A percentile compares a stretch with the other conserved stretches of the same genome.
Conservation (phyloP, 2,888 invertebrate species). For the Philaethria dido region DNA sequence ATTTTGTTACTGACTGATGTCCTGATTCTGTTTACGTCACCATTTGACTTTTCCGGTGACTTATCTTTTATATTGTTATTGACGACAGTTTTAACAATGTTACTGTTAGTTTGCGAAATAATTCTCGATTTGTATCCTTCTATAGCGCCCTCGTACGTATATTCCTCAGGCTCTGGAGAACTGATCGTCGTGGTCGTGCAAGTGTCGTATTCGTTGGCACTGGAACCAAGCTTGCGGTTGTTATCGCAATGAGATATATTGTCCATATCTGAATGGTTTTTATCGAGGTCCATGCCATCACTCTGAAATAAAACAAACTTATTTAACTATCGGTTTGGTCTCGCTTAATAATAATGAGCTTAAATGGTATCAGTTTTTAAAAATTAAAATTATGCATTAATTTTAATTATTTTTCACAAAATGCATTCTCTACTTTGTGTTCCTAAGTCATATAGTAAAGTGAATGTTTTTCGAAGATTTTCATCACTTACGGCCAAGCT, state of each 20-base stretch:
- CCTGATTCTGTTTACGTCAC: slow-evolving; percentile 76
- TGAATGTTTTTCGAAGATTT: no score
- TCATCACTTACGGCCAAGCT: slow-evolving; percentile 83
- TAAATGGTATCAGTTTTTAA: no score
- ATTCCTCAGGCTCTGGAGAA: slow-evolving; percentile 89
- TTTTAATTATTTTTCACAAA: no score
- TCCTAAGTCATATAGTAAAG: no score
- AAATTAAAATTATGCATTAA: no score
- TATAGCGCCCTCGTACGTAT: slow-evolving; percentile 94
- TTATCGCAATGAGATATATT: slow-evolving; percentile 76
- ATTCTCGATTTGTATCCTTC: slow-evolving; percentile 93
- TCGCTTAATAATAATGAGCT: no score
- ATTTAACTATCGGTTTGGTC: background rate
- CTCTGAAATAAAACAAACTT: slow-evolving; percentile 74
- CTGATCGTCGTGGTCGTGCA: slow-evolving; percentile 87
- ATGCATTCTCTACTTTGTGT: no score
- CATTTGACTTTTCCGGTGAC: slow-evolving; percentile 71
- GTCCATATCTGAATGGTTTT: slow-evolving; percentile 81
- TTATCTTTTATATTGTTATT: slow-evolving; percentile 76
- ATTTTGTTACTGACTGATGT: slow-evolving; percentile 83
- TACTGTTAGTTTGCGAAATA: slow-evolving; percentile 83
- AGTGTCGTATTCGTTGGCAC: slow-evolving; percentile 86
- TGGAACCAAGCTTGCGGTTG: slow-evolving; percentile 78
- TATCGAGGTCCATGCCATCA: slow-evolving; percentile 84
- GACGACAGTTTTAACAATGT: slow-evolving; percentile 72